Evolutionary conservation across 2,888 invertebrate species (phyloP).

Genomic region (Neuroscelio doddi): DNA sequence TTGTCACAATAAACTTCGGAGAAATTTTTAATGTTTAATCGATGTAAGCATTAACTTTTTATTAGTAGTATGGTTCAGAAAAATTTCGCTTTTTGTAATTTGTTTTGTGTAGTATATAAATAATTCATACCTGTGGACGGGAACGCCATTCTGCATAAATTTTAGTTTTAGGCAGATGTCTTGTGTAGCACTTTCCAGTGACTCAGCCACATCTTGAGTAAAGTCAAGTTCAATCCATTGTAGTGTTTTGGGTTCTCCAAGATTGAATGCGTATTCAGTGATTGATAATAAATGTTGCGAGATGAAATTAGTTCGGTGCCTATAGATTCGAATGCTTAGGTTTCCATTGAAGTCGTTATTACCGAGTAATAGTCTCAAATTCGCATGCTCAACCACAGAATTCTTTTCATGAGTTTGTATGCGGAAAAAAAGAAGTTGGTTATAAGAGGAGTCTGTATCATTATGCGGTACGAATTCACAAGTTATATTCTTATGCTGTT

Average conservation of each 20-base stretch:
- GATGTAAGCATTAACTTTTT: too few species aligned
- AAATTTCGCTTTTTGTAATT: too few species aligned
- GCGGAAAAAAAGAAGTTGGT: conserved; percentile 3
- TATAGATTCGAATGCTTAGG: conserved; percentile 57
- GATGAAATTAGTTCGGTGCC: neutral
- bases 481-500: too few species aligned
- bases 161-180: conserved; percentile 75
- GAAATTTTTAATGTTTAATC: too few species aligned
- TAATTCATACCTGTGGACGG: too few species aligned
- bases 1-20: too few species aligned
- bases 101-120: too few species aligned
- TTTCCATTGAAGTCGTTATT: conserved; percentile 34
- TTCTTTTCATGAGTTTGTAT: conserved; percentile 15
- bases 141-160: conserved; percentile 61
- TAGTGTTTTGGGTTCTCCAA: conserved; percentile 63
- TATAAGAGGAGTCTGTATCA: too few species aligned
- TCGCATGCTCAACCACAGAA: conserved; percentile 71
- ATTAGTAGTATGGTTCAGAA: too few species aligned
- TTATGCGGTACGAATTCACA: too few species aligned
- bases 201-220: conserved; percentile 73
- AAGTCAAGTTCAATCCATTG: conserved; percentile 79
- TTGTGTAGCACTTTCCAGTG: conserved; percentile 71
- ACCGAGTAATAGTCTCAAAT: conserved; percentile 70
- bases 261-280: conserved; percentile 66
- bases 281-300: conserved; percentile 43